Percentiles rank a stretch among this genome's conserved stretches.
These are phyloP conservation scores for Heliconius sara DNA, from an alignment of 2,888 invertebrate genomes.

Conservation along the genomic window DNA sequence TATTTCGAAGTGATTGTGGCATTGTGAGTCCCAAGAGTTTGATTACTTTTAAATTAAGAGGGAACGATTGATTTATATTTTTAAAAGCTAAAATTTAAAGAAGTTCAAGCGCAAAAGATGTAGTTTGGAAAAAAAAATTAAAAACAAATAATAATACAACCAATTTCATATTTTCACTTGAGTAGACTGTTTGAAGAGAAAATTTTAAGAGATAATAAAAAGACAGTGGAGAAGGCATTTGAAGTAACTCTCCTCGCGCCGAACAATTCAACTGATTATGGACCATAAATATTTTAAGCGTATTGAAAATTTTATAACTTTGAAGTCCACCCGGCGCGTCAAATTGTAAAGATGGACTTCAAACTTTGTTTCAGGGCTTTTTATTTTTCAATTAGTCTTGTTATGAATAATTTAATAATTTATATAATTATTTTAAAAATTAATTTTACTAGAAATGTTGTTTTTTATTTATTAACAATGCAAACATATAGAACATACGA, in stretches of 20 bases:
- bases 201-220: conserved; percentile 20
- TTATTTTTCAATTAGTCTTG: background rate
- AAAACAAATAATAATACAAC: background rate
- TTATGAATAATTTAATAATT: background rate
- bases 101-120: background rate
- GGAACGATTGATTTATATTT: too few relatives aligned
- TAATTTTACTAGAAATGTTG: too few relatives aligned
- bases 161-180: conserved; percentile 3
- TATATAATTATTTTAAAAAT: background rate
- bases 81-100: too few relatives aligned
- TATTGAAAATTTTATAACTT: conserved; percentile 38
- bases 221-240: background rate
- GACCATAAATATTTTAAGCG: conserved; percentile 35
- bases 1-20: background rate
- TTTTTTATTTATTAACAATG: too few relatives aligned
- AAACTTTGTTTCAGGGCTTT: conserved; percentile 16
- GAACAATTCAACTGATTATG: conserved; percentile 28
- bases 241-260: conserved; percentile 7
- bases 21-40: background rate
- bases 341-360: conserved; percentile 21
- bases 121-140: background rate
- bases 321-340: conserved; percentile 17
- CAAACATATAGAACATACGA: too few relatives aligned
- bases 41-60: too few relatives aligned
- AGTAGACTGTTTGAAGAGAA: background rate